These are phyloP conservation scores for Macquaria australasica DNA, from an alignment of 2,113 vertebrate genomes.

Conservation along the genomic window DNA sequence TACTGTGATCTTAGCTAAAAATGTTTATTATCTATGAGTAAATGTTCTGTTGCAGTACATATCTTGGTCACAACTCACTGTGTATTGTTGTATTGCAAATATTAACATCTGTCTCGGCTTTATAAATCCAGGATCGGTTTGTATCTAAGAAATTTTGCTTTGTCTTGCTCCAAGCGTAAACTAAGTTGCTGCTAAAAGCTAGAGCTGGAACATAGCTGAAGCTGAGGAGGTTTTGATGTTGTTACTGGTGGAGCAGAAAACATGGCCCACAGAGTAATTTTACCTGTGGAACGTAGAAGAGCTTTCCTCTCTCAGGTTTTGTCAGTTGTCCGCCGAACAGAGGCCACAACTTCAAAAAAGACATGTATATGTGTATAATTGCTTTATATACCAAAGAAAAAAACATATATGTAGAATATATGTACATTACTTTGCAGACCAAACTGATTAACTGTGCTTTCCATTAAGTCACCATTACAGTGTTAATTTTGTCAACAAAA, in stretches of 20 bases:
- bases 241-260: neutral
- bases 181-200: neutral
- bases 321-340: slow-evolving; percentile 95
- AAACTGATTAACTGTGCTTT: neutral
- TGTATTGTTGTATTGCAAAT: too few relatives aligned
- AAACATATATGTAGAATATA: neutral
- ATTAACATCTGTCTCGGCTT: too few relatives aligned
- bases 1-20: neutral
- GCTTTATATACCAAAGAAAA: neutral
- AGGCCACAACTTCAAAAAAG: slow-evolving; percentile 91
- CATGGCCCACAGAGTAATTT: neutral
- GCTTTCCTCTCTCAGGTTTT: slow-evolving; percentile 96
- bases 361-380: neutral
- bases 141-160: neutral
- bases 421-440: neutral
- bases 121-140: too few relatives aligned
- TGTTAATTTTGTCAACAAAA: too few relatives aligned
- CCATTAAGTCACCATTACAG: too few relatives aligned
- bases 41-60: neutral
- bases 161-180: neutral
- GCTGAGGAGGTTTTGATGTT: neutral
- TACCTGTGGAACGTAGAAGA: slow-evolving; percentile 99
- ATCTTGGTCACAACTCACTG: neutral
- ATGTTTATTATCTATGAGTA: neutral
- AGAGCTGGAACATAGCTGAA: neutral